Evolutionary conservation across 2,113 vertebrate genomes (phyloP).

Genomic region (Sinosuthora webbiana): DNA sequence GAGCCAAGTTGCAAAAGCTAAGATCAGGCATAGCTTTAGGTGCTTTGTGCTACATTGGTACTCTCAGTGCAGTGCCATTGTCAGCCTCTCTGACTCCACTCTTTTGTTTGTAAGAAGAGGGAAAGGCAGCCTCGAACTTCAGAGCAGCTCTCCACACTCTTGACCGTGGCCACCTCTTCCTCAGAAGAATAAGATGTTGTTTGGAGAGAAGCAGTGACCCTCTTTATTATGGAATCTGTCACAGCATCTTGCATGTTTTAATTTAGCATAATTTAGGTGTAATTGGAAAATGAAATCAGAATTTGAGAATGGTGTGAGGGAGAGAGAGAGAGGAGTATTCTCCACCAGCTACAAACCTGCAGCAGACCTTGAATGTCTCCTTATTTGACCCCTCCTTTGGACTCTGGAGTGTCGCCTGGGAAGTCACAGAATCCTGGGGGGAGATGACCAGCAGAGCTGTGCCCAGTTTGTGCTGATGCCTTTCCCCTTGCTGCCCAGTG

Average conservation of each 20-base stretch:
- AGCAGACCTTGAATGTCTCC: not conserved
- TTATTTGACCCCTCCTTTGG: not conserved
- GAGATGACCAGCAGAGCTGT: not conserved
- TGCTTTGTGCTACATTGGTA: accelerated
- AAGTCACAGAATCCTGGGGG: not conserved
- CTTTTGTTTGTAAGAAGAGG: not conserved
- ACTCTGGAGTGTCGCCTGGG: not conserved
- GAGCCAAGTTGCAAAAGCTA: not conserved
- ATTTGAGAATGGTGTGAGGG: not conserved
- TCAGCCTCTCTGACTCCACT: not conserved
- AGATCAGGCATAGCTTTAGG: not conserved
- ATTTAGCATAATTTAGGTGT: not conserved
- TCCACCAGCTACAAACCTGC: not conserved
- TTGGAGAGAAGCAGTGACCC: not conserved
- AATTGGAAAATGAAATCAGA: not conserved
- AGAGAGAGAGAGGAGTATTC: not conserved
- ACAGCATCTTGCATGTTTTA: not conserved
- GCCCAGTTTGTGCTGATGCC: not conserved
- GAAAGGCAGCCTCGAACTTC: not conserved
- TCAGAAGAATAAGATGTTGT: not conserved
- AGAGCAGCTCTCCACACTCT: not conserved
- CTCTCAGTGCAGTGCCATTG: accelerated
- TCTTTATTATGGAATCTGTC: not conserved
- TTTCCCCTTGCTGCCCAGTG: not conserved
- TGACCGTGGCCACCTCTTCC: not conserved